Base-by-base conservation (phyloP, 2,113 vertebrate genomes). In the Salvator merianae region DNA sequence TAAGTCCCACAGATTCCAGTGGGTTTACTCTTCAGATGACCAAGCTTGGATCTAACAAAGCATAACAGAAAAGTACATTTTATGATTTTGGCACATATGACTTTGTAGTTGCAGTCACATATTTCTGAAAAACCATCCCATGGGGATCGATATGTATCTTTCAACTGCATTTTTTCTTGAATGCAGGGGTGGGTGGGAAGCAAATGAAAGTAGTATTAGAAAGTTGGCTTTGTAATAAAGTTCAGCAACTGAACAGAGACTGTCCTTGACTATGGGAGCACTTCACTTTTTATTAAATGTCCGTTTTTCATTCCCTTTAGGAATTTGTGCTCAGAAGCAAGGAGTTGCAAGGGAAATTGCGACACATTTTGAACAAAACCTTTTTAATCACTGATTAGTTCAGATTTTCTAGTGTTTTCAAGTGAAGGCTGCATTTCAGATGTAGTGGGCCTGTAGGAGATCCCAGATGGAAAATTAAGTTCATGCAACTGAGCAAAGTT, bases 401-500 rank as follows among this genome's bases (percentile, higher is more conserved):
- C 36, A 70, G 20, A 16, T 66, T 30, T 65, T 20, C 68, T 69
- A 34, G 28, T 69, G 74, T 38, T 50, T n/a, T 75, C 32, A 34
- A 26, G 8, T 62, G 32, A 84, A 89, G 40, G 16, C 59, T 53
- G 16, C 7, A 16, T 16, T 43, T 32, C 74, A 62, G n/a, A 92
- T 90, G 47, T 72, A 65, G 32, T 50, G 7, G n/a, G 10, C 7
- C 13, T 76, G 22, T 77, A 79, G 68, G 7, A 55, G 40, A 50
- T 73, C 36, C 68, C 69, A 88, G 77, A 63, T 88, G 77, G 84
- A 86, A 89, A 92, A 77, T 87, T 66, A 84, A 50, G 80, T 40
- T 24, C 79, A 70, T 87, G 88, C 75, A 90, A 75, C 86, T 89
- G 72, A 72, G 86, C 14, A 83, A 65, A 69, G n/a, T 74, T 91